These are phyloP conservation scores for Nycticorax nycticorax DNA, from an alignment of 2,113 vertebrate species.

Conservation along the genomic window DNA sequence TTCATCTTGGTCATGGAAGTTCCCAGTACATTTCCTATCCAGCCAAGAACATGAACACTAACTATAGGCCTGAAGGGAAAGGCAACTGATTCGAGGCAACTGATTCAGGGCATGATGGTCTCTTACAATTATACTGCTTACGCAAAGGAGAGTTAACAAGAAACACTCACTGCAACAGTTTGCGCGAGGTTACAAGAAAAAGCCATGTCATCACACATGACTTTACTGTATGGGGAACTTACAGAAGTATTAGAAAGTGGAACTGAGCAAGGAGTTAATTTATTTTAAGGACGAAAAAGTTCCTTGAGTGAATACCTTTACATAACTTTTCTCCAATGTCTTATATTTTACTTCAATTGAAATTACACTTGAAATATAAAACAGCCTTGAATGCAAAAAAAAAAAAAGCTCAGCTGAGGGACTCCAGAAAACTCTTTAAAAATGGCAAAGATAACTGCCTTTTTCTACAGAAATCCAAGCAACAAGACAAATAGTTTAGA, in stretches of 20 bases:
- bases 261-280: neutral
- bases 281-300: neutral
- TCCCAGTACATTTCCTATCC: neutral
- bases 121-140: neutral
- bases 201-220: neutral
- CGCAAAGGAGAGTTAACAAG: neutral
- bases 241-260: neutral
- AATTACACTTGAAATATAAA: neutral
- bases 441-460: neutral
- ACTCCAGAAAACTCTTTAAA: neutral
- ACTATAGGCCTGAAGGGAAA: neutral
- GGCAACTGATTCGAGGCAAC: neutral
- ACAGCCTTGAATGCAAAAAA: neutral
- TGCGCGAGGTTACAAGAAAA: neutral
- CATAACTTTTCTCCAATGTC: neutral
- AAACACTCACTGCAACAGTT: neutral
- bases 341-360: neutral
- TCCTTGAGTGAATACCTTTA: neutral
- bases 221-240: neutral
- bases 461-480: neutral
- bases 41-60: neutral
- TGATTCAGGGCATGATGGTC: neutral
- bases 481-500: neutral
- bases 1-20: fast-evolving
- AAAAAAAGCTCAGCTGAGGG: neutral